These are phyloP conservation scores for Aegotheles bennettii DNA, from an alignment of 2,113 vertebrate species.

Conservation along the genomic window DNA sequence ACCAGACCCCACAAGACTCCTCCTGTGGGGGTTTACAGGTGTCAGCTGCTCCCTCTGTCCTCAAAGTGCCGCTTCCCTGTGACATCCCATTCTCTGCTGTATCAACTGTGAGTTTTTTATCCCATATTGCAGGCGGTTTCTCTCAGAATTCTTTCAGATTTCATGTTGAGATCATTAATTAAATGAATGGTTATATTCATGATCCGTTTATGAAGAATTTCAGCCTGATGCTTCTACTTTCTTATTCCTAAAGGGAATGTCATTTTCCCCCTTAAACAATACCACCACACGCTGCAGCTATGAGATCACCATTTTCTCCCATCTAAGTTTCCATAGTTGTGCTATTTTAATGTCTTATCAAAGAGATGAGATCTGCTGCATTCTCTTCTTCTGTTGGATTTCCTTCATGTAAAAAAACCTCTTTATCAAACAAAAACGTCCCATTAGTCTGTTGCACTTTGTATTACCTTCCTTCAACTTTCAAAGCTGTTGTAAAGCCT, in stretches of 20 bases:
- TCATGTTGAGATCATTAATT: neutral
- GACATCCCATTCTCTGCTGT: neutral
- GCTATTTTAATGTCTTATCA: conserved; percentile 24
- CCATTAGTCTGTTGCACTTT: conserved; percentile 13
- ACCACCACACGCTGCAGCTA: neutral
- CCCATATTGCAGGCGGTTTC: fast-evolving
- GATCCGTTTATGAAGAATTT: neutral
- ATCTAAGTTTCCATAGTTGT: neutral
- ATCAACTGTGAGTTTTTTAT: neutral
- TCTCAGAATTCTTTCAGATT: neutral
- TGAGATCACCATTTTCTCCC: neutral
- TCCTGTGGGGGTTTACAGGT: neutral
- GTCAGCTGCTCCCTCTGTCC: neutral
- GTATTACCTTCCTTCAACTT: neutral
- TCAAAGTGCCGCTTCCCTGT: neutral
- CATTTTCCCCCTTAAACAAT: conserved; percentile 21
- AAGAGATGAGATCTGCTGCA: neutral
- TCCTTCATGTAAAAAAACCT: neutral
- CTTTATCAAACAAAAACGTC: neutral
- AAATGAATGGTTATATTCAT: neutral
- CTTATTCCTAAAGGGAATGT: neutral
- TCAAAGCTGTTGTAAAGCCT: neutral
- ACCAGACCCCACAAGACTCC: neutral
- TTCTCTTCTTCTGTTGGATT: neutral
- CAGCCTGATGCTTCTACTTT: neutral